Base-by-base conservation (phyloP, 2,113 vertebrate genomes). In the Laterallus jamaicensis region DNA sequence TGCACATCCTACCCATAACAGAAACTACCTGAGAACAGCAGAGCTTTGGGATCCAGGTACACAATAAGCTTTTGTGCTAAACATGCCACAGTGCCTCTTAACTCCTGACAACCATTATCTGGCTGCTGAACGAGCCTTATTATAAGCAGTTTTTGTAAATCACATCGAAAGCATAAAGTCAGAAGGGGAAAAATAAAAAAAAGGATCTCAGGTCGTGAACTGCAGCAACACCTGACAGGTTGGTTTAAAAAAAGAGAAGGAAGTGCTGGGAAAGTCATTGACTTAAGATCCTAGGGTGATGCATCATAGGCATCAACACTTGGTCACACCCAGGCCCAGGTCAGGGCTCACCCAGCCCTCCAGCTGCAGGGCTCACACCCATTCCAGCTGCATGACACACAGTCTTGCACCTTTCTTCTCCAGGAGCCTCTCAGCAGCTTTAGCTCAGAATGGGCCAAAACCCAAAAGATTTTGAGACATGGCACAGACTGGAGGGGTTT, bases 131-230 rank as follows among this genome's bases (percentile, higher is more conserved):
- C 90, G 96, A 97, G 93, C 83, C 95, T 94, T 90, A 88, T 95
- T 97, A 96, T 93, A 95, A 96, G 95, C 96, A 95, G 84, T 97
- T 97, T 97, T 89, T 96, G 95, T 86, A 96, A 97, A 97, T 95
- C 88, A 92, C 92, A 92, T 75, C 87, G 92, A 95, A 96, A 96
- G 93, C 50, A 25, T 95, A 58, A 98, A 97, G 96, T 93, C 89
- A 94, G 94, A 85, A 91, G 55, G 52, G 28, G 26, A 9, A 88
- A 95, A 79, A 60, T 62, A 95, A 82, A 55, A 66, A 79, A 69
- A 74, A 3, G 15, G 31, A 39, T 96, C 66, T 95, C 2, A 31
- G 97, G 90, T 94, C 88, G 82, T 94, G 86, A 97, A 96, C 96
- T 93, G 88, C 92, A 95, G 92, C 85, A 97, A 95, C 87, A 92